Evolutionary conservation across 2,888 invertebrate genomes (phyloP).

Genomic region (Dryomyza anilis): DNA sequence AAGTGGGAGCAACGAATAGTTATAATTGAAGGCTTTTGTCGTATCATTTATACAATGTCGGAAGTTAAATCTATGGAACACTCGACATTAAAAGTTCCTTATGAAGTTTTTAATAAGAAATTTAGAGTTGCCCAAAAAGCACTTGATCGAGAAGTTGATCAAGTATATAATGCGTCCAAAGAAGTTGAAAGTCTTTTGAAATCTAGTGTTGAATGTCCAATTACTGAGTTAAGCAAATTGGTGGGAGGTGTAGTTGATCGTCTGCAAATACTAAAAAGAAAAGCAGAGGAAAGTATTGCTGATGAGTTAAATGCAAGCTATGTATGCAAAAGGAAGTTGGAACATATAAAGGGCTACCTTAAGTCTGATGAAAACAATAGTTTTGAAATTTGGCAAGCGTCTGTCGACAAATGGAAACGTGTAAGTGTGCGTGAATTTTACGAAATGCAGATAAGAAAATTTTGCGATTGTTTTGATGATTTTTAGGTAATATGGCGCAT

Average conservation of each 20-base stretch:
- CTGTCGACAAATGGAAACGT: slow-evolving; percentile 59
- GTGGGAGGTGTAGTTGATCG: slow-evolving; percentile 90
- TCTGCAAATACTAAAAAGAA: slow-evolving; percentile 86
- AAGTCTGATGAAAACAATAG: slow-evolving; percentile 45
- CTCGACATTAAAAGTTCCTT: slow-evolving; percentile 96
- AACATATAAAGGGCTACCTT: slow-evolving; percentile 74
- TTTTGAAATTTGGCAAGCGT: slow-evolving; percentile 55
- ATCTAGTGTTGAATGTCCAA: slow-evolving; percentile 44
- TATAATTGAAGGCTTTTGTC: too few species aligned
- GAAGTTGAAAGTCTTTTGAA: slow-evolving; percentile 66
- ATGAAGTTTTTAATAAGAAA: slow-evolving; percentile 96
- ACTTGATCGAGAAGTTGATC: slow-evolving; percentile 89
- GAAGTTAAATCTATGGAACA: slow-evolving; percentile 95
- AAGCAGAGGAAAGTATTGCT: slow-evolving; percentile 90
- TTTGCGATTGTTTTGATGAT: too few species aligned
- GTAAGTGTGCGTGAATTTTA: slow-evolving; percentile 36
- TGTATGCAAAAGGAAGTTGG: slow-evolving; percentile 89
- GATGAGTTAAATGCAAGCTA: slow-evolving; percentile 91
- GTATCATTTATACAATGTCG: slow-evolving; percentile 71
- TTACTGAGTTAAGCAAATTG: slow-evolving; percentile 76
- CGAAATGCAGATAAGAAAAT: too few species aligned
- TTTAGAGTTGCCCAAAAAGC: slow-evolving; percentile 94
- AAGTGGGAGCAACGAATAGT: too few species aligned
- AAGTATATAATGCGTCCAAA: slow-evolving; percentile 78
- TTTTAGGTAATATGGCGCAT: too few species aligned